A percentile compares a stretch with the other conserved stretches of the same genome.
Conservation (phyloP, 2,797 vertebrate species). For the Sebastes jordani region DNA sequence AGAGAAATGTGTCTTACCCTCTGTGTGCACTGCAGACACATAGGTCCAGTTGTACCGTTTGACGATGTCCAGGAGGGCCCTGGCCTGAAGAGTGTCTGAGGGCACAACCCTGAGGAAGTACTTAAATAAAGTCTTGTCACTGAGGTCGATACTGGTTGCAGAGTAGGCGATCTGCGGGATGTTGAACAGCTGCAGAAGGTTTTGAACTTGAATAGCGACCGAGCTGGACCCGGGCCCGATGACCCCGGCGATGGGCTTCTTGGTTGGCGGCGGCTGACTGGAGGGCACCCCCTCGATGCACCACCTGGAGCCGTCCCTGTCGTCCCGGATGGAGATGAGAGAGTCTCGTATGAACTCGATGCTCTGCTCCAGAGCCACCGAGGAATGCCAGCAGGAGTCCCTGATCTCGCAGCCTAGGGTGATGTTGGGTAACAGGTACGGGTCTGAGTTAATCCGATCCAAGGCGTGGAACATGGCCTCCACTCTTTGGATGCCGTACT, state of each 20-base stretch:
- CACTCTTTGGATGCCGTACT: conserved; percentile 97
- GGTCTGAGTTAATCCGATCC: conserved; percentile 95
- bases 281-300: conserved; percentile 88
- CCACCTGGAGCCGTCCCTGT: conserved; percentile 88
- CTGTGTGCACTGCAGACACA: conserved; percentile 96
- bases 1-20: conserved; percentile 84
- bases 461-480: conserved; percentile 98
- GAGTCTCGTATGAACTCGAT: conserved; percentile 99
- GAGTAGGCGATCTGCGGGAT: conserved; percentile 99
- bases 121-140: conserved; percentile 95
- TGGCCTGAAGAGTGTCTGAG: conserved; percentile 94
- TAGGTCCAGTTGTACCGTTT: conserved; percentile 99
- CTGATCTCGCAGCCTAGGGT: conserved; percentile 96
- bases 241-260: conserved; percentile 96
- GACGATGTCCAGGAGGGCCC: conserved; percentile 97
- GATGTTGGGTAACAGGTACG: conserved; percentile 93
- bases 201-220: conserved; percentile 97
- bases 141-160: conserved; percentile 96
- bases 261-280: conserved; percentile 84
- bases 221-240: conserved; percentile 98
- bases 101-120: conserved; percentile 98
- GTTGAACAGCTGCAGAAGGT: conserved; percentile 97
- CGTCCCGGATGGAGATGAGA: conserved; percentile 95
- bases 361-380: conserved; percentile 97
- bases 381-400: conserved; percentile 98